Evolutionary conservation across 2,888 invertebrate species (phyloP).

Genomic region (Anticlea derivata): DNA sequence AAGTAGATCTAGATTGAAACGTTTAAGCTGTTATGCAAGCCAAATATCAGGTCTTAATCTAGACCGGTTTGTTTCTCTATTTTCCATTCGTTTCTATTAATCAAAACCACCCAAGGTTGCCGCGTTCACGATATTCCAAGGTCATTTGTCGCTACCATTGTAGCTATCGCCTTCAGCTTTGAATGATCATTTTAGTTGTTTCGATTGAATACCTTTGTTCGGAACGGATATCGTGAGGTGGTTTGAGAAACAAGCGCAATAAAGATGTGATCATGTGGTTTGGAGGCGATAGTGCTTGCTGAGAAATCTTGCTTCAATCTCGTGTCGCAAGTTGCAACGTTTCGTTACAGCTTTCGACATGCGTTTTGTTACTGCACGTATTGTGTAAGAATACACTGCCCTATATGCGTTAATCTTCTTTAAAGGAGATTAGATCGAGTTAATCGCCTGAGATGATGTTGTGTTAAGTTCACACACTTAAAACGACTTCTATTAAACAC

Average conservation of each 20-base stretch:
- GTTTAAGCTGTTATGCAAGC: conserved; percentile 17
- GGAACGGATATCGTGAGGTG: not conserved
- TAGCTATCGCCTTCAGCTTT: conserved; percentile 4
- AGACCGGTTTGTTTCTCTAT: conserved; percentile 28
- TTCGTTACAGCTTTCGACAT: conserved; percentile 30
- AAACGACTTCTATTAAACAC: not conserved
- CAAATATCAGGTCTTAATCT: conserved; percentile 25
- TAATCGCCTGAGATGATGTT: conserved; percentile 6
- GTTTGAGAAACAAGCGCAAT: too few relatives aligned
- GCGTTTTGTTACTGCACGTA: conserved; percentile 22
- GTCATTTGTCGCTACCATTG: conserved; percentile 29
- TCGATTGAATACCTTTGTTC: not conserved
- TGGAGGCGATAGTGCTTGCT: not conserved
- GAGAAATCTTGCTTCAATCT: conserved; percentile 12
- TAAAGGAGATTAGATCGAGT: conserved; percentile 6
- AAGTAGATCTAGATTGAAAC: conserved; percentile 5
- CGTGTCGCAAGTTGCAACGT: conserved; percentile 24
- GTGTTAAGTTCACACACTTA: conserved; percentile 14
- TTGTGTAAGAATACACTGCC: conserved; percentile 22
- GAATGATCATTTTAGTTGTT: not conserved
- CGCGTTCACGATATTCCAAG: conserved; percentile 36
- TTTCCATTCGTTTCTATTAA: conserved; percentile 34
- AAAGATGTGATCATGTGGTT: not conserved
- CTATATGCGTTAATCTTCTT: conserved; percentile 23
- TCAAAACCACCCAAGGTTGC: conserved; percentile 35